Base-by-base conservation (phyloP, 2,888 invertebrate genomes). In the Encarsia formosa region DNA sequence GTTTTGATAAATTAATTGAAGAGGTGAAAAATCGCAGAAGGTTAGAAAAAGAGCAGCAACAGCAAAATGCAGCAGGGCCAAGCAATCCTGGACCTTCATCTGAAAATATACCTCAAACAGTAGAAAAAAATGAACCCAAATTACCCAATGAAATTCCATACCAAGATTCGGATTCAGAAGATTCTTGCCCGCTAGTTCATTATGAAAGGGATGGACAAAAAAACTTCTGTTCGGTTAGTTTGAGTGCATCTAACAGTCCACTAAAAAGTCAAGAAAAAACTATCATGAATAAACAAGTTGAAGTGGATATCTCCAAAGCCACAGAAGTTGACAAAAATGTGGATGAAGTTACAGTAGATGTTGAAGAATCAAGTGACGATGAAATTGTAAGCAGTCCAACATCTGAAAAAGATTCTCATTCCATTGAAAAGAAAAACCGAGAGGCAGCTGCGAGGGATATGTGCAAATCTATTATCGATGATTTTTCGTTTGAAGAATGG, bases 1-100 rank as follows among this genome's bases (percentile, higher is more conserved):
- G 66, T 40, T 77, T 71, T 46, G 60, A 69, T 9, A 64, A 61
- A 49, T 59, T 76, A 37, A 73, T 76, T 19, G 60, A 67, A 31
- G 57, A 63, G 18, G 66, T 75, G 37, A 71, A 63, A 59, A 58
- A 56, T 15, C 64, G 70, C 4, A 59, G 62, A 34, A 54, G 52
- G 51, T 41, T 37, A 9, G 40, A 41, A 13, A 40, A 43, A 38
- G 39, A 35, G 11, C 40, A 46, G 8, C 18, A 35, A 41, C 8
- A 34, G 26, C 2, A 32, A 43, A 19, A 31, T 29, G 32, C 29
- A 43, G 31, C 37, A 37, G 13, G n/a, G 4, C 5, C 37, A 6
- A 9, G 26, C 26, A 26, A 26, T 8, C 26, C 26, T 26, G 26
- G 26, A 18, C 2, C 15, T 4, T n/a, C 8, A 8, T 15, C 6